Evolutionary conservation across 2,888 invertebrate genomes (phyloP).

Genomic region (Lissonota sp.): DNA sequence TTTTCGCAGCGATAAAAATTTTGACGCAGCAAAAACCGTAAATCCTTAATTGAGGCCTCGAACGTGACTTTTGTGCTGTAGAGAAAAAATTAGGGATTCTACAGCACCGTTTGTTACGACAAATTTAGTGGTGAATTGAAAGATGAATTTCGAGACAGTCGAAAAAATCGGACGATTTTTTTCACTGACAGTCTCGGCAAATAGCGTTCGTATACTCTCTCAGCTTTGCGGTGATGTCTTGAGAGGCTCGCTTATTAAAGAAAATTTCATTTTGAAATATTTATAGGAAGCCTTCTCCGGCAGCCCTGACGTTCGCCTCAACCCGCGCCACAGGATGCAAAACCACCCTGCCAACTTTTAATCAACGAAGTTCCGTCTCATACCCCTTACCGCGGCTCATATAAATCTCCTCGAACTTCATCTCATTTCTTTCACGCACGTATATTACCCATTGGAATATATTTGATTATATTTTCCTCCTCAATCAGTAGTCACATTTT

Average conservation of each 20-base stretch:
- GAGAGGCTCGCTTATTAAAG: slow-evolving; percentile 42
- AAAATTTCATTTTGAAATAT: slow-evolving; percentile 52
- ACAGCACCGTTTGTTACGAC: no score
- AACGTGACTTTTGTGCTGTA: no score
- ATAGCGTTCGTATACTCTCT: background rate
- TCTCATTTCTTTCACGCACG: background rate
- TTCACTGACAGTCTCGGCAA: background rate
- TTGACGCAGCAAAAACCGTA: slow-evolving; percentile 10
- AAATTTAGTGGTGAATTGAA: no score
- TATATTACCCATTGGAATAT: background rate
- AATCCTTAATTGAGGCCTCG: background rate
- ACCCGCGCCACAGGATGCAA: slow-evolving; percentile 14
- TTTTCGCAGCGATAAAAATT: slow-evolving; percentile 25
- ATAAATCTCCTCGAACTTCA: background rate
- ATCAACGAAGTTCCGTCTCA: slow-evolving; percentile 52
- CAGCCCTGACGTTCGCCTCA: background rate
- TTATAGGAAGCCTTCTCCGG: slow-evolving; percentile 29
- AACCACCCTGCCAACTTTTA: slow-evolving; percentile 44
- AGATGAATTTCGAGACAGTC: no score
- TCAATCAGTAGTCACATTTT: slow-evolving; percentile 13
- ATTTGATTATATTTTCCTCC: slow-evolving; percentile 2
- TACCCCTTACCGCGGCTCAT: background rate
- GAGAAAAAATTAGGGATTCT: no score
- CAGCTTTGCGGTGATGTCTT: background rate
- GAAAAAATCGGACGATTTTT: background rate